A percentile compares a stretch with the other conserved stretches of the same genome.
Evolutionary conservation across 2,113 vertebrate species (phyloP).

Genomic region (Conger conger): DNA sequence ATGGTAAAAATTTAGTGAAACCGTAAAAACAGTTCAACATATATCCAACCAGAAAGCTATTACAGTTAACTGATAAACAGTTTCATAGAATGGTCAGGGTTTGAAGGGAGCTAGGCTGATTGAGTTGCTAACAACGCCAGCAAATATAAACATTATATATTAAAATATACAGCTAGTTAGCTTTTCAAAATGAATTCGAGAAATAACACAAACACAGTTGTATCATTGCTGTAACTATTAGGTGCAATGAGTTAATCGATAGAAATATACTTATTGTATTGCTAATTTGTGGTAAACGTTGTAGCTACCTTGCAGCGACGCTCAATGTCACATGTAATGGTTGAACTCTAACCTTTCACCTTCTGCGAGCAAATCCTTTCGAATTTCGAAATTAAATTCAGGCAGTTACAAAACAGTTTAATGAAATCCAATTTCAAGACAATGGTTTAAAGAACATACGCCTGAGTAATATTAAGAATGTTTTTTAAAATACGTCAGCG

Average conservation of each 20-base stretch:
- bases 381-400: not conserved
- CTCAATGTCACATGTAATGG: conserved; percentile 23
- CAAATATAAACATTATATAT: too few relatives aligned
- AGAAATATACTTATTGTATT: not conserved
- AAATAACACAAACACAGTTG: too few relatives aligned
- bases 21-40: too few relatives aligned
- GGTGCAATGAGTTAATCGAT: not conserved
- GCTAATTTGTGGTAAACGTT: not conserved
- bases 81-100: too few relatives aligned
- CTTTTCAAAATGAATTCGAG: too few relatives aligned
- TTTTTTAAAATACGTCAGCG: not conserved
- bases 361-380: not conserved
- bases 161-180: too few relatives aligned
- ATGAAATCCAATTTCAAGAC: not conserved
- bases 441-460: not conserved
- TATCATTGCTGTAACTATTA: not conserved
- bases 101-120: too few relatives aligned
- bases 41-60: too few relatives aligned
- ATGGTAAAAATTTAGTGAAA: too few relatives aligned
- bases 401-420: not conserved
- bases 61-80: too few relatives aligned
- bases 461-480: not conserved
- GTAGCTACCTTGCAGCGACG: not conserved
- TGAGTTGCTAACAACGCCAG: too few relatives aligned
- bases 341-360: conserved; percentile 14